Evolutionary conservation across 2,888 invertebrate species (phyloP), one percentile per base, ranked within the genome.

Genomic region (Octodonta nipae): DNA sequence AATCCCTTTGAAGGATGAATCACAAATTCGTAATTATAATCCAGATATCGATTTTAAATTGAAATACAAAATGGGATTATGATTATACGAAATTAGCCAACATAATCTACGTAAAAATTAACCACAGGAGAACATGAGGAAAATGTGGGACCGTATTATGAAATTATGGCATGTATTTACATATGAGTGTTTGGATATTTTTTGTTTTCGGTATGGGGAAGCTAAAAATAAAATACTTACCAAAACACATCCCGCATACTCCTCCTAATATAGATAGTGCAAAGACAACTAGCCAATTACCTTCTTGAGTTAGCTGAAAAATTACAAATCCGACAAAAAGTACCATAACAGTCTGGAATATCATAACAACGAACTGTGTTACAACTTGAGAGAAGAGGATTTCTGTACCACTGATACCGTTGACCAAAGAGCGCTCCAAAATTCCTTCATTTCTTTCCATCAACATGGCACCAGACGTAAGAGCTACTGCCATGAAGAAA

Each of bases 241-340:
- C 88, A 49, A 88, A 88, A 35, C 81, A 79, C 93, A 93, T 93
- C 51, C 92, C 93, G 54, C 89, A 88, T 12, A 91, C 61, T 8
- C 92, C 92, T 33, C 83, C 85, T 20, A 88, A 66, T 1, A 89
- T 56, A 0, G 84, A 82, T 6, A 92, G 64, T 0, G 73, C 43
- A n/a, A 78, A 65, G 5, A 89, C 81, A 68, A 78, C 74, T 14
- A 72, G 65, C 3, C 88, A 57, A 3, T 78, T 74, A 2, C 92
- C 93, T 30, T 73, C 69, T 49, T 78, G 73, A 0, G 86, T 81
- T 31, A 92, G 65, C 15, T 75, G 69, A 54, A 88, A 89, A 40
- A 83, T 68, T 3, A 73, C 67, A 52, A 89, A 83, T 3, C 84
- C 73, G 38, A 86, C 78, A 5, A 84, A 52, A 1, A 93, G 65